Evolutionary conservation across 2,888 invertebrate genomes (phyloP).

Genomic region (Rhamnusium bicolor): DNA sequence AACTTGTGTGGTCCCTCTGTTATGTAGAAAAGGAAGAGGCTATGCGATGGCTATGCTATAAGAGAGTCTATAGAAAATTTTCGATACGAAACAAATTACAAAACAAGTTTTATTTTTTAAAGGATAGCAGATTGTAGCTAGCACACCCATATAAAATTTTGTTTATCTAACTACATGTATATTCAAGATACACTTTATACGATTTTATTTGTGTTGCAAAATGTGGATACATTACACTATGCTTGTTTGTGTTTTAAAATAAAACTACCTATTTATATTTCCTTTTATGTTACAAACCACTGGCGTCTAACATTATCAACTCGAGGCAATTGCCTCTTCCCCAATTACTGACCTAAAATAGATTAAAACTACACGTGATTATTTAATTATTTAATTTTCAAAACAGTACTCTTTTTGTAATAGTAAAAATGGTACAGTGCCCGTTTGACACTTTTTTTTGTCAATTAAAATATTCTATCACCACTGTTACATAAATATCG

Average conservation of each 20-base stretch:
- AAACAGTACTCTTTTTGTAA: too few species aligned
- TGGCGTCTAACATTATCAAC: not conserved
- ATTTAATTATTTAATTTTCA: too few species aligned
- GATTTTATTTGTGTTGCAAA: not conserved
- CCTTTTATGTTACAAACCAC: not conserved
- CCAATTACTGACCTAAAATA: not conserved
- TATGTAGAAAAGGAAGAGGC: constrained; percentile 13
- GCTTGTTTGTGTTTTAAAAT: constrained; percentile 2
- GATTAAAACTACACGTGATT: too few species aligned
- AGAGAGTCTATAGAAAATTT: constrained; percentile 24
- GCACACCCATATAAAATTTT: constrained; percentile 3
- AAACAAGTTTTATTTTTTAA: constrained; percentile 20
- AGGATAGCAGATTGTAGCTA: constrained; percentile 2
- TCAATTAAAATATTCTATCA: too few species aligned
- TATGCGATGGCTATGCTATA: not conserved
- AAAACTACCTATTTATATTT: not conserved
- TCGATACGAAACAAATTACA: constrained; percentile 24
- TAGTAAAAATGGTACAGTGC: too few species aligned
- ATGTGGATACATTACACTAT: not conserved
- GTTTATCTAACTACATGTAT: not conserved
- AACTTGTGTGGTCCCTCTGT: constrained; percentile 24
- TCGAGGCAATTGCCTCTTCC: not conserved
- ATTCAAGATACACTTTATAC: not conserved
- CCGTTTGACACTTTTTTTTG: too few species aligned
- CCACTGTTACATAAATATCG: too few species aligned